A percentile compares a stretch with the other conserved stretches of the same genome.
Conservation (phyloP, 2,888 invertebrate genomes). For the Microctonus hyperodae region DNA sequence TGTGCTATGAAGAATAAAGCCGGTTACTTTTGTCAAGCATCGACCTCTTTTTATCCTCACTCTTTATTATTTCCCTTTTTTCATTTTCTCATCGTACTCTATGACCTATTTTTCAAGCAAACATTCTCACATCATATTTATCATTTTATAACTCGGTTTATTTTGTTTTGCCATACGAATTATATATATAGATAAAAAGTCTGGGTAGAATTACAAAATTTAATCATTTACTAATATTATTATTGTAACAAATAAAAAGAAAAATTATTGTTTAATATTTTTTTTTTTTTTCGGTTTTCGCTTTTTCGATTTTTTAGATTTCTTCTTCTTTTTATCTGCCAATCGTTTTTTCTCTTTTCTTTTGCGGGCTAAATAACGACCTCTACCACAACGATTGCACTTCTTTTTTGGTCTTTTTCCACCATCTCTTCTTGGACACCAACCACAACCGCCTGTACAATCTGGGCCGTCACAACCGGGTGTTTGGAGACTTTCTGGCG, state of each 20-base stretch:
- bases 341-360: slow-evolving; percentile 4
- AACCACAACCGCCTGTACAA: slow-evolving; percentile 44
- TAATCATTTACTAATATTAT: not conserved
- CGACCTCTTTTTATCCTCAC: not conserved
- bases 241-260: not conserved
- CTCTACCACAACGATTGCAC: slow-evolving; percentile 17
- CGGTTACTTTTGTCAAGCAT: not conserved
- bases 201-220: not conserved
- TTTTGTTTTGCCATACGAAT: not conserved
- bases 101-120: not conserved
- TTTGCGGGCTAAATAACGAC: slow-evolving; percentile 15
- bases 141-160: not conserved
- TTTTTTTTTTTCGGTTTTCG: not conserved
- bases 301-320: slow-evolving; percentile 8
- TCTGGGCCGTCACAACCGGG: slow-evolving; percentile 43
- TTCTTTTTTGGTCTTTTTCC: slow-evolving; percentile 22
- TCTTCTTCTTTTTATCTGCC: slow-evolving; percentile 9
- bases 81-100: not conserved
- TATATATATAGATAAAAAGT: no score
- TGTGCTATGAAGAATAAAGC: not conserved
- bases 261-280: slow-evolving; percentile 6
- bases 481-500: slow-evolving; percentile 13
- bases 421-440: slow-evolving; percentile 35
- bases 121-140: slow-evolving; percentile 3
- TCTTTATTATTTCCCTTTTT: not conserved